phyloP scores from a whole-genome alignment of 2,797 vertebrate species.

The Semotilus atromaculatus region DNA sequence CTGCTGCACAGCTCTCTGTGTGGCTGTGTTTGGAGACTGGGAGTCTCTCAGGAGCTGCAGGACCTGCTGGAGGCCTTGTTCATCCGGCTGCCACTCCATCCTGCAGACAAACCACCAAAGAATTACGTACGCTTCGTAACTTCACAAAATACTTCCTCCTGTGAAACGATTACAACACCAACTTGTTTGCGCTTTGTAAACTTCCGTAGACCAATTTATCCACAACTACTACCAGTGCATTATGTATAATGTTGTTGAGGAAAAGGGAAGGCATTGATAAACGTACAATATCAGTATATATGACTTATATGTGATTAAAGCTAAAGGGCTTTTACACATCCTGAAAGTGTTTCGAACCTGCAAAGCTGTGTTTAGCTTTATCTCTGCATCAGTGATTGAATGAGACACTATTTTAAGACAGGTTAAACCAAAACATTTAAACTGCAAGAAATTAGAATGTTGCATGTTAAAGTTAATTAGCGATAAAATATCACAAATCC shows the following conservation, averaged over 20 bases:
- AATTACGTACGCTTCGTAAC: neutral
- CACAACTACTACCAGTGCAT: neutral
- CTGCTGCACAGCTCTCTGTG: constrained; percentile 92
- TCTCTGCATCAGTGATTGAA: neutral
- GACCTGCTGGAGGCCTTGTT: constrained; percentile 96
- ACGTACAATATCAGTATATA: neutral
- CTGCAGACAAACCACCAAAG: constrained; percentile 58
- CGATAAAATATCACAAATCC: neutral
- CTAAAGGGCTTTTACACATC: neutral
- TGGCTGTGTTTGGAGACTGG: constrained; percentile 93
- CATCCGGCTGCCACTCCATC: constrained; percentile 97
- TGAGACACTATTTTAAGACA: neutral
- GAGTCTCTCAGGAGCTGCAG: constrained; percentile 95
- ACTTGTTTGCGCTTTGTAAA: neutral
- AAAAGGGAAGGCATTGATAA: neutral
- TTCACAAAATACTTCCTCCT: neutral
- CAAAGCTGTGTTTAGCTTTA: neutral
- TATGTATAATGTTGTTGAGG: neutral
- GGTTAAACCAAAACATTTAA: neutral
- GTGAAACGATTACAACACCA: neutral
- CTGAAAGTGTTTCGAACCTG: neutral
- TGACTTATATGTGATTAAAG: neutral
- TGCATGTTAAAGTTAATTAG: neutral
- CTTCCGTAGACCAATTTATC: neutral
- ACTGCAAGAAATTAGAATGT: neutral